Percentiles rank a stretch among this genome's conserved stretches.
Conservation (phyloP, 2,797 vertebrate species). For the Danio tinwini region DNA sequence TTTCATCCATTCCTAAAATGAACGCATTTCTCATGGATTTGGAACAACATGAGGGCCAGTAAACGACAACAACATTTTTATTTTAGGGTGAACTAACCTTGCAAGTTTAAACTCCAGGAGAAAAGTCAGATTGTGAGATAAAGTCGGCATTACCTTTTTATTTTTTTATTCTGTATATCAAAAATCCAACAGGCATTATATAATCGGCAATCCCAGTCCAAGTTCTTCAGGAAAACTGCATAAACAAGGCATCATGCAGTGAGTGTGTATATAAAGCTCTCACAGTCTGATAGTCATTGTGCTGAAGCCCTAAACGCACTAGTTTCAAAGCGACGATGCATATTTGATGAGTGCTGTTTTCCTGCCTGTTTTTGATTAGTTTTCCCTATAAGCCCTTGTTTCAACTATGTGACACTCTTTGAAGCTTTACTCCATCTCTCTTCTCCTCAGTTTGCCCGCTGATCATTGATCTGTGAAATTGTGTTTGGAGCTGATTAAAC, state of each 20-base stretch:
- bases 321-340: background rate
- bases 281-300: background rate
- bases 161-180: background rate
- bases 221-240: background rate
- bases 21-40: too few species aligned
- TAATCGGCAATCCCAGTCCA: background rate
- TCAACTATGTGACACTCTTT: background rate
- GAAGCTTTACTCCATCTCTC: background rate
- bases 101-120: too few species aligned
- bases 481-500: conserved; percentile 18
- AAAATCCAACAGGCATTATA: background rate
- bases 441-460: background rate
- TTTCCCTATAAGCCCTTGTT: background rate
- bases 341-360: conserved; percentile 10
- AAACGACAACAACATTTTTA: too few species aligned
- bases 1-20: too few species aligned
- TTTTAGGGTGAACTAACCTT: too few species aligned
- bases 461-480: conserved; percentile 23
- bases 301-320: background rate
- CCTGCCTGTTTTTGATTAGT: background rate
- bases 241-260: background rate
- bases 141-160: too few species aligned
- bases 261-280: background rate
- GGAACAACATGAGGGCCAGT: too few species aligned
- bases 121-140: too few species aligned